These are phyloP conservation scores for Hemitrygon akajei DNA, from an alignment of 2,797 vertebrate genomes.

Conservation along the genomic window DNA sequence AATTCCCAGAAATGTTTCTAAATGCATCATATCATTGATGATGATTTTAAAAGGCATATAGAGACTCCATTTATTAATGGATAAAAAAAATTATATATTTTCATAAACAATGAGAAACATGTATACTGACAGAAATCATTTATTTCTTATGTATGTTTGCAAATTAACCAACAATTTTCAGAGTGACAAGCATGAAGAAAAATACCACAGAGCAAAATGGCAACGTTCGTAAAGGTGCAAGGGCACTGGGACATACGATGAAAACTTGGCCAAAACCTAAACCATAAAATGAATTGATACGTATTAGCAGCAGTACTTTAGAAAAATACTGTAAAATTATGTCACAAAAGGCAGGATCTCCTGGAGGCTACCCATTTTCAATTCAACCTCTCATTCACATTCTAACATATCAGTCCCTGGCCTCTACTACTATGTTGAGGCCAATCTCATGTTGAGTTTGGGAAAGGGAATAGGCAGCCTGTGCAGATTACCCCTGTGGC, in stretches of 20 bases:
- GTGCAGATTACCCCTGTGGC: too few relatives aligned
- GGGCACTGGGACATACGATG: slow-evolving; percentile 84
- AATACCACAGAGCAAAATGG: slow-evolving; percentile 88
- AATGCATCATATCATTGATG: neutral
- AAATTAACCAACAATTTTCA: slow-evolving; percentile 91
- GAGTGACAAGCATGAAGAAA: slow-evolving; percentile 87
- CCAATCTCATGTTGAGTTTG: too few relatives aligned
- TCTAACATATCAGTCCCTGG: too few relatives aligned
- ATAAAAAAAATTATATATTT: neutral
- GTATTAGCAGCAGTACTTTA: neutral
- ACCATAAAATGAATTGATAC: slow-evolving; percentile 37
- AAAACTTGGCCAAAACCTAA: slow-evolving; percentile 87
- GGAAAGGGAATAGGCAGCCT: too few relatives aligned
- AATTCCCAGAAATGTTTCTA: neutral
- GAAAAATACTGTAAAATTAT: neutral
- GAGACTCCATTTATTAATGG: too few relatives aligned
- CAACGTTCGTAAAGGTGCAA: slow-evolving; percentile 75
- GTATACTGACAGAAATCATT: neutral
- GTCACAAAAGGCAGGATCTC: too few relatives aligned
- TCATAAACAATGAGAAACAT: neutral
- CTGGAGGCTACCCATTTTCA: too few relatives aligned
- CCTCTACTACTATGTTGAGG: too few relatives aligned
- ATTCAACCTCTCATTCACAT: too few relatives aligned
- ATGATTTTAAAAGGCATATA: neutral
- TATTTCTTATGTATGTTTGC: slow-evolving; percentile 71